Percentiles rank a stretch among this genome's conserved stretches.
Evolutionary conservation across 2,888 invertebrate species (phyloP).

Genomic region (Meta bourneti): DNA sequence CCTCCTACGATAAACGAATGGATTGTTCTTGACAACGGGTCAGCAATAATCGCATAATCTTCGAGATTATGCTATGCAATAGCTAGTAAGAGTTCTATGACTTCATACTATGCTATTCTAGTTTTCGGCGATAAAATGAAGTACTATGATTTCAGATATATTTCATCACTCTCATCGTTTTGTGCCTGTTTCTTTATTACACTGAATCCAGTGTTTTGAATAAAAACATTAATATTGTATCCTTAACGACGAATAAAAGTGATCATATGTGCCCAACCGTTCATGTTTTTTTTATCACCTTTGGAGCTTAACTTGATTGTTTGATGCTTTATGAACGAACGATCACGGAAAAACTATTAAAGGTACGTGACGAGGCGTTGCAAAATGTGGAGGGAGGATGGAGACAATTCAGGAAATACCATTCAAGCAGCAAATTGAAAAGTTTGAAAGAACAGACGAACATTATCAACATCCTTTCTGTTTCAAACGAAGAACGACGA

Average conservation of each 20-base stretch:
- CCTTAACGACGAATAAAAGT: neutral
- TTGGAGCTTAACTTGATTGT: neutral
- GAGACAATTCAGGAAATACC: neutral
- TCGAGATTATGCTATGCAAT: too few relatives aligned
- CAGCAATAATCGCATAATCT: too few relatives aligned
- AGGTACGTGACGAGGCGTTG: neutral
- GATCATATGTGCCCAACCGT: neutral
- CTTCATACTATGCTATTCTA: too few relatives aligned
- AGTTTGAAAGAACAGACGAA: neutral
- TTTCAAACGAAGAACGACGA: neutral
- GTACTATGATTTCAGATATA: too few relatives aligned
- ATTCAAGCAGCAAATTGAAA: neutral
- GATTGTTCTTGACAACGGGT: too few relatives aligned
- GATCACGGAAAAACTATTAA: neutral
- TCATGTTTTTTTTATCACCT: neutral
- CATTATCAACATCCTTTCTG: neutral
- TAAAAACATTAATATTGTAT: neutral
- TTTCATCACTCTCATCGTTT: neutral
- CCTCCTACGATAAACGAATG: too few relatives aligned
- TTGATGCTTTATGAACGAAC: neutral
- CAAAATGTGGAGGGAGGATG: neutral
- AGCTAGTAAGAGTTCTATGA: too few relatives aligned
- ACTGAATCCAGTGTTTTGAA: neutral
- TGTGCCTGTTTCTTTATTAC: neutral
- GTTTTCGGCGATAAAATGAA: too few relatives aligned